Conservation (phyloP, 2,113 vertebrate species). For the Coreoperca whiteheadi region DNA sequence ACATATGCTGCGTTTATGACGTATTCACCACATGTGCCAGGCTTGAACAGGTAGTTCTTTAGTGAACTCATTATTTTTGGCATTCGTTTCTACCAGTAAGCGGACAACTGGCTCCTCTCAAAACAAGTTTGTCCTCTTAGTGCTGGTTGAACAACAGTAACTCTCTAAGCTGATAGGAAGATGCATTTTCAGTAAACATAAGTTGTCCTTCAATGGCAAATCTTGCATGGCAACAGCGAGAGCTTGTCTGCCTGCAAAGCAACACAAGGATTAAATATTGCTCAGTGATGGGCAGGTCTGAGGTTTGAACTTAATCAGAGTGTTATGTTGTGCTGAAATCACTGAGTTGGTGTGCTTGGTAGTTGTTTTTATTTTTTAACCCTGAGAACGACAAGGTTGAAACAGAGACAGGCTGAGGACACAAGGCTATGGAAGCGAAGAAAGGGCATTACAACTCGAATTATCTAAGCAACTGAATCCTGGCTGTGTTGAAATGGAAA, state of each 20-base stretch:
- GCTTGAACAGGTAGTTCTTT: too few relatives aligned
- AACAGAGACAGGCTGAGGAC: not conserved
- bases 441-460: not conserved
- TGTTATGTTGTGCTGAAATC: too few relatives aligned
- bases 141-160: not conserved
- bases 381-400: not conserved
- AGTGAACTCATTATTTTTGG: not conserved
- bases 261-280: not conserved
- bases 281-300: not conserved
- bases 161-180: not conserved
- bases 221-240: not conserved
- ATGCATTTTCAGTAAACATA: not conserved
- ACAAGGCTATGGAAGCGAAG: not conserved
- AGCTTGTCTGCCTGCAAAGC: not conserved
- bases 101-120: not conserved
- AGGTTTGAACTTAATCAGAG: not conserved
- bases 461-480: not conserved
- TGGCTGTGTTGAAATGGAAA: not conserved
- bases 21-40: not conserved
- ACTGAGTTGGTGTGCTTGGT: not conserved
- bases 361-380: not conserved
- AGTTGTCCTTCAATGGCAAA: accelerated
- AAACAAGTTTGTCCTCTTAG: not conserved
- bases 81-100: not conserved
- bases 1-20: not conserved